Conservation (phyloP, 1,140 invertebrate species). For the Zaprionus vittiger region DNA sequence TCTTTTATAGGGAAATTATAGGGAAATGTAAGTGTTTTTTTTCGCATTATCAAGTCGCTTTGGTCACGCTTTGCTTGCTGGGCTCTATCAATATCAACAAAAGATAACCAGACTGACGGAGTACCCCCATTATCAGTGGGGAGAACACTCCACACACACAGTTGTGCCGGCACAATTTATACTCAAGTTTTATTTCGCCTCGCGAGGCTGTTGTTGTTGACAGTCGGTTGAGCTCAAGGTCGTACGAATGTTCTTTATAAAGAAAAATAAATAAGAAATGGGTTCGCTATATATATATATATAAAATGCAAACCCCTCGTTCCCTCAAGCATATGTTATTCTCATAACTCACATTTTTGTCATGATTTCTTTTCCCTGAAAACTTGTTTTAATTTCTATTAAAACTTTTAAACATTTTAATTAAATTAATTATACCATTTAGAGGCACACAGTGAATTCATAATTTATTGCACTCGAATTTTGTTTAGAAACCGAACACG, state of each 20-base stretch:
- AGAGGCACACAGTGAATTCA: constrained; percentile 8
- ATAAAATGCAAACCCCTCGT: not conserved
- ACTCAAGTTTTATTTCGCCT: constrained; percentile 42
- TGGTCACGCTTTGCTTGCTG: constrained; percentile 12
- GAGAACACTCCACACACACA: constrained; percentile 3
- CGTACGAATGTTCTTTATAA: constrained; percentile 46
- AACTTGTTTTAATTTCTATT: constrained; percentile 24
- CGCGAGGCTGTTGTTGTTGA: constrained; percentile 50
- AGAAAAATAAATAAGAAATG: constrained; percentile 21
- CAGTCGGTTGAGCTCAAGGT: constrained; percentile 54
- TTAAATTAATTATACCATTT: constrained; percentile 36
- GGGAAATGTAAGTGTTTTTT: not conserved
- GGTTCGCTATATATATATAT: constrained; percentile 15
- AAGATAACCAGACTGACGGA: constrained; percentile 53
- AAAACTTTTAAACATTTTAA: constrained; percentile 19
- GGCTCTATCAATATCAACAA: constrained; percentile 67
- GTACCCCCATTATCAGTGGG: constrained; percentile 34
- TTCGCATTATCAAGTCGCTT: constrained; percentile 7
- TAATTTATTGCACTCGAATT: constrained; percentile 21
- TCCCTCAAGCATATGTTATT: not conserved
- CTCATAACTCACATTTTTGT: constrained; percentile 13
- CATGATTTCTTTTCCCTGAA: constrained; percentile 9
- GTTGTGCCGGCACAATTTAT: too few relatives aligned
- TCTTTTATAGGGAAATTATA: not conserved
- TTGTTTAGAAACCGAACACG: constrained; percentile 7